Percentiles rank a stretch among this genome's conserved stretches.
phyloP scores from a whole-genome alignment of 2,797 vertebrate genomes.

The Ctenopoma kingsleyae region DNA sequence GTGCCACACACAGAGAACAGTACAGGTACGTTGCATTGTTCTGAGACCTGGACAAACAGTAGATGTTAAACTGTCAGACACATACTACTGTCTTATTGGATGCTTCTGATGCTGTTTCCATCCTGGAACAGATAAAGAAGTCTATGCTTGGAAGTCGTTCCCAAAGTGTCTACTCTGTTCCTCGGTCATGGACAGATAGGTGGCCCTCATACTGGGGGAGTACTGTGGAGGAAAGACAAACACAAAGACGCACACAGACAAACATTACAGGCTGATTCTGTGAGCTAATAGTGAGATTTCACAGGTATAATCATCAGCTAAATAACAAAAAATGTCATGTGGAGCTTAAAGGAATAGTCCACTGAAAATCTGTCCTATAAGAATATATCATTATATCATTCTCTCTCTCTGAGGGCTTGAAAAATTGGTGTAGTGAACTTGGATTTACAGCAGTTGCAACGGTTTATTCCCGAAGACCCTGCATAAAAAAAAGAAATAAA shows the following conservation, averaged over 20 bases:
- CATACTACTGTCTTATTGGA: slow-evolving; percentile 12
- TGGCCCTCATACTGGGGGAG: slow-evolving; percentile 97
- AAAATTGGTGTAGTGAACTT: neutral
- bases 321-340: slow-evolving; percentile 2
- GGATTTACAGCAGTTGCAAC: neutral
- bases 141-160: slow-evolving; percentile 89
- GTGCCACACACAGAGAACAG: slow-evolving; percentile 29
- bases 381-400: neutral
- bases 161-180: slow-evolving; percentile 89
- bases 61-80: slow-evolving; percentile 23
- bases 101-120: slow-evolving; percentile 7
- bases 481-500: too few species aligned
- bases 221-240: slow-evolving; percentile 84
- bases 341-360: slow-evolving; percentile 33
- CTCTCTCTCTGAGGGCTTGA: neutral
- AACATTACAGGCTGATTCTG: slow-evolving; percentile 13
- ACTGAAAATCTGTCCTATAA: slow-evolving; percentile 34
- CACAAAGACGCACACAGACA: slow-evolving; percentile 36
- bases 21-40: slow-evolving; percentile 24
- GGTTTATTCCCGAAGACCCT: neutral
- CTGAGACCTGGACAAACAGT: slow-evolving; percentile 15
- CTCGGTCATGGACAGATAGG: slow-evolving; percentile 94
- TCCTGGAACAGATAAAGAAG: slow-evolving; percentile 29
- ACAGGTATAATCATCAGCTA: slow-evolving; percentile 9
- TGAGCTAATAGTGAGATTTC: neutral